A percentile compares a stretch with the other conserved stretches of the same genome.
Evolutionary conservation across 2,797 vertebrate species (phyloP).

Genomic region (Triplophysa bombifrons): DNA sequence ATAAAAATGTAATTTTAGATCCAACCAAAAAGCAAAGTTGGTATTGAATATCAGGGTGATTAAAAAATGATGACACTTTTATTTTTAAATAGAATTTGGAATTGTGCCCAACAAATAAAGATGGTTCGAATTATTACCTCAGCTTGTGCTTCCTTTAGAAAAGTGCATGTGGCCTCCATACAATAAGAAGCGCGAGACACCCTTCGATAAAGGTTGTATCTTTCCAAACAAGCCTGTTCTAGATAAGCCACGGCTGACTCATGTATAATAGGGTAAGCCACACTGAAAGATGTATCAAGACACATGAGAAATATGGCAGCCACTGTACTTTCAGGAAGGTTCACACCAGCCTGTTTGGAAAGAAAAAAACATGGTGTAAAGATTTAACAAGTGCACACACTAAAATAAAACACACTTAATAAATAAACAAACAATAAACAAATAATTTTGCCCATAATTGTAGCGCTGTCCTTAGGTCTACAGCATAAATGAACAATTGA

Average conservation of each 20-base stretch:
- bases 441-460: conserved; percentile 22
- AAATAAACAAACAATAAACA: conserved; percentile 3
- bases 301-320: conserved; percentile 85
- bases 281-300: conserved; percentile 84
- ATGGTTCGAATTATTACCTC: conserved; percentile 77
- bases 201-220: conserved; percentile 83
- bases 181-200: conserved; percentile 79
- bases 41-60: background rate
- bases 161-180: conserved; percentile 88
- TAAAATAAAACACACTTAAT: background rate
- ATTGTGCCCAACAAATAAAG: background rate
- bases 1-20: background rate
- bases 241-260: conserved; percentile 88
- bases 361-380: conserved; percentile 12
- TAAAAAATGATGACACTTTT: background rate
- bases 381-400: background rate
- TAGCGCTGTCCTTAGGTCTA: conserved; percentile 12
- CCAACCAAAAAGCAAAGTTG: background rate
- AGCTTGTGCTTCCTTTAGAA: conserved; percentile 81
- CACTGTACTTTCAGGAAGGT: conserved; percentile 82
- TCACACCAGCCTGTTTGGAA: conserved; percentile 77
- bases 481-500: conserved; percentile 35
- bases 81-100: too few relatives aligned
- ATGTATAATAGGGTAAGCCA: conserved; percentile 84
- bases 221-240: conserved; percentile 90